Base-by-base conservation (phyloP, 2,888 invertebrate species). In the Unio delphinus region DNA sequence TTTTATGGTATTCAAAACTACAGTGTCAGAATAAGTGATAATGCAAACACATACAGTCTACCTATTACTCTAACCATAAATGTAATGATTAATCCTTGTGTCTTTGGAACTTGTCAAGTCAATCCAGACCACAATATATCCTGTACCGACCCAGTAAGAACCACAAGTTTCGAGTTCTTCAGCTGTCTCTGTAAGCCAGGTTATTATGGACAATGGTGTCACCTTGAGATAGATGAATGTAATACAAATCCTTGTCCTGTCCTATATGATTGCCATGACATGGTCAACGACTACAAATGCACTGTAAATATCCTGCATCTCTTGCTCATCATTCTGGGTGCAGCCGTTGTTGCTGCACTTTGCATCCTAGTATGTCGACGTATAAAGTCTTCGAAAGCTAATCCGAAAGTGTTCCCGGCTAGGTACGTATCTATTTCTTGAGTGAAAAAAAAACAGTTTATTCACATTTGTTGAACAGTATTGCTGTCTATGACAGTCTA, bases 141-240 rank as follows among this genome's bases (percentile, higher is more conserved):
- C 3, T 82, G 82, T 63, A 55, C 70, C 61, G 69, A 75, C 60
- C 61, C 61, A 4, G 60, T 34, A 3, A 69, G 82, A 45, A 67
- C 80, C 0, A 23, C 15, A 7, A 76, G 73, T 15, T 82, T 79
- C 61, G 67, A 70, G 23, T 45, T 61, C 1, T 80, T 69, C 61
- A 30, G 20, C 1, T 82, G 82, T 63, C 54, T 68, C 0, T 82
- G 82, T 71, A 58, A 59, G 15, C 7, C 68, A 7, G 82, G 82
- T 1, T 82, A 80, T 58, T 64, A 70, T 18, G 80, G 71, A 4
- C 57, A 71, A 23, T 79, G 76, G 76, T 80, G 80, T 59, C 67
- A 80, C 61, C 75, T 60, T 5, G 77, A 80, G 23, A 78, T 72
- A 11, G 69, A 80, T 60, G 80, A 80, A 67, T 79, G 79, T 66